Conservation (phyloP, 1,140 invertebrate genomes). For the Drosophila nasuta region DNA sequence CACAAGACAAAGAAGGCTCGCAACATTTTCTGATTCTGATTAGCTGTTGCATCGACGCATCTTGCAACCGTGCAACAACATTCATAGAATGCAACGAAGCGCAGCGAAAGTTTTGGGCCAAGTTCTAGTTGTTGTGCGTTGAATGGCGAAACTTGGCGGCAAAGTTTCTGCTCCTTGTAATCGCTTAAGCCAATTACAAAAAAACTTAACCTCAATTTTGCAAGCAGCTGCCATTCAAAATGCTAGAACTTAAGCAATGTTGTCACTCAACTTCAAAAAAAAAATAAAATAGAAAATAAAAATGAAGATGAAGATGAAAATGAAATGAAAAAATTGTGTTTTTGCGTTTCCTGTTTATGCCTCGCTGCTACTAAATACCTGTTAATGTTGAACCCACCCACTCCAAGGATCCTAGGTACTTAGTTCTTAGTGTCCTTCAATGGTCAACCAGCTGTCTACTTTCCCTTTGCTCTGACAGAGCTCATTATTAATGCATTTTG, state of each 20-base stretch:
- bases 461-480: conserved; percentile 27
- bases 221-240: conserved; percentile 41
- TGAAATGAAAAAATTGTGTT: conserved; percentile 19
- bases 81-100: neutral
- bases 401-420: neutral
- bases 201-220: conserved; percentile 74
- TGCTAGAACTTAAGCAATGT: neutral
- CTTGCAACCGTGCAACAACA: neutral
- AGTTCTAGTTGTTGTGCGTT: neutral
- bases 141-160: conserved; percentile 29
- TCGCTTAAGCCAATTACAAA: conserved; percentile 77
- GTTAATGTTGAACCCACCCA: conserved; percentile 47
- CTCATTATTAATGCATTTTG: conserved; percentile 75
- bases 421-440: conserved; percentile 21
- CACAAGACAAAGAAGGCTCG: conserved; percentile 16
- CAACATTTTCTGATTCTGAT: conserved; percentile 12
- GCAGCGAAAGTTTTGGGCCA: conserved; percentile 3
- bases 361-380: conserved; percentile 61
- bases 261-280: conserved; percentile 63
- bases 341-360: conserved; percentile 52
- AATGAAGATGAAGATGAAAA: too few relatives aligned
- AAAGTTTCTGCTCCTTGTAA: conserved; percentile 70
- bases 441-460: conserved; percentile 12
- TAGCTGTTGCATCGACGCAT: neutral
- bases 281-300: neutral